A percentile compares a stretch with the other conserved stretches of the same genome.
Evolutionary conservation across 2,888 invertebrate genomes (phyloP).

Genomic region (Drosophila multiciliata): DNA sequence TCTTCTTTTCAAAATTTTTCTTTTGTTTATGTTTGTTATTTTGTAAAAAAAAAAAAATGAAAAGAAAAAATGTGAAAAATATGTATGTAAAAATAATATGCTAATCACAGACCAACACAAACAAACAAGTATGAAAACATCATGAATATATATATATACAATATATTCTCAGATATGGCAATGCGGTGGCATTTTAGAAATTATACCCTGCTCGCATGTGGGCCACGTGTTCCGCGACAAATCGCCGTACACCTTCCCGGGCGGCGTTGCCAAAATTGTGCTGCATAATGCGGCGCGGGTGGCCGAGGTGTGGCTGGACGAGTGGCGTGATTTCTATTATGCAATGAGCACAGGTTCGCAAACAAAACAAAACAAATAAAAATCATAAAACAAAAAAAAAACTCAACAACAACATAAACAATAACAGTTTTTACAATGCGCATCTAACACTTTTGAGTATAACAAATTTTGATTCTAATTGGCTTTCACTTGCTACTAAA

Average conservation of each 20-base stretch:
- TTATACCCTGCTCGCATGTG: slow-evolving; percentile 97
- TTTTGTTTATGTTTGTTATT: slow-evolving; percentile 9
- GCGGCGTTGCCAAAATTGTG: slow-evolving; percentile 98
- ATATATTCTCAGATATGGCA: slow-evolving; percentile 92
- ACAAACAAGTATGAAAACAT: slow-evolving; percentile 61
- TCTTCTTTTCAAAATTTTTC: slow-evolving; percentile 16
- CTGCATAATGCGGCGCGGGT: slow-evolving; percentile 99
- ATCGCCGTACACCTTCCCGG: slow-evolving; percentile 99
- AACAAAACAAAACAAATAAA: slow-evolving; percentile 34
- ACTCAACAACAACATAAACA: slow-evolving; percentile 26
- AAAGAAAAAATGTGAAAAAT: slow-evolving; percentile 21
- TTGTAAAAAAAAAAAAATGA: slow-evolving; percentile 10
- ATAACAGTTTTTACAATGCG: slow-evolving; percentile 40
- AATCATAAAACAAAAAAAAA: slow-evolving; percentile 31
- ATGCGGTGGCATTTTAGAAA: slow-evolving; percentile 97
- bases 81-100: slow-evolving; percentile 25
- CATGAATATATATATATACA: slow-evolving; percentile 38
- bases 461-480: slow-evolving; percentile 47
- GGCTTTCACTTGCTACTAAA: slow-evolving; percentile 65
- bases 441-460: slow-evolving; percentile 49
- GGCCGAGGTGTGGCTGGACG: slow-evolving; percentile 99
- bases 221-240: slow-evolving; percentile 99
- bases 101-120: slow-evolving; percentile 55
- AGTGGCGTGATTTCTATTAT: slow-evolving; percentile 99
- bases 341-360: slow-evolving; percentile 98